Conservation (phyloP, 1,140 invertebrate species). For the Phthorimaea operculella region DNA sequence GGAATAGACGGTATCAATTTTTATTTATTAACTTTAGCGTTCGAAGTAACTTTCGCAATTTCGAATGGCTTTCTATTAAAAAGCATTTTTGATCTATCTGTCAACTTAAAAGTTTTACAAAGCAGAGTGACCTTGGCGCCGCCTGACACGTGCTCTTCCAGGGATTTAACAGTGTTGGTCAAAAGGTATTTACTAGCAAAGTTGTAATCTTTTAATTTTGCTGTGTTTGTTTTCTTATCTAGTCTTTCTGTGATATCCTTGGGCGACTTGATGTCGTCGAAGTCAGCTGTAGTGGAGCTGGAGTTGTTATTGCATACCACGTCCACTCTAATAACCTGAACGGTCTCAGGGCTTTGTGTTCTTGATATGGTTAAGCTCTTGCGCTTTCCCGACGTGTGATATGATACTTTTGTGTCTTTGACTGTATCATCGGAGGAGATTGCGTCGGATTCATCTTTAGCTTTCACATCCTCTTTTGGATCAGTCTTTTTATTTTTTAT, state of each 20-base stretch:
- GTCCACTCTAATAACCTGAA: constrained; percentile 63
- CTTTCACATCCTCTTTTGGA: constrained; percentile 11
- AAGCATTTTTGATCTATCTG: constrained; percentile 28
- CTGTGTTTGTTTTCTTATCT: constrained; percentile 23
- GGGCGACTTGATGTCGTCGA: constrained; percentile 33
- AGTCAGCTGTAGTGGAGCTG: constrained; percentile 34
- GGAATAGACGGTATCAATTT: background rate
- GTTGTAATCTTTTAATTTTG: constrained; percentile 27
- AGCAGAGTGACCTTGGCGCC: constrained; percentile 54
- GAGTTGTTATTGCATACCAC: constrained; percentile 50
- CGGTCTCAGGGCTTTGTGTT: constrained; percentile 55
- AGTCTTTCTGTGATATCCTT: constrained; percentile 6
- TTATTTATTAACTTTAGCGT: background rate
- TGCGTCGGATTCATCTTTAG: constrained; percentile 13
- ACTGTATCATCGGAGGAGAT: constrained; percentile 18
- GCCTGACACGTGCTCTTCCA: constrained; percentile 46
- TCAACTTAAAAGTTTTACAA: constrained; percentile 55
- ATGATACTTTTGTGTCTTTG: constrained; percentile 40
- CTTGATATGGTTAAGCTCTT: constrained; percentile 62
- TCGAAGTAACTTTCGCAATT: background rate
- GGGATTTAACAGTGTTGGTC: constrained; percentile 46
- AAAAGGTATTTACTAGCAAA: constrained; percentile 48
- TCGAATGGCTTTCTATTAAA: constrained; percentile 9
- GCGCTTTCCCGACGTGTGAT: constrained; percentile 50
- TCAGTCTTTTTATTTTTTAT: constrained; percentile 7